phyloP scores from a whole-genome alignment of 2,797 vertebrate genomes.

The Loris lydekkerianus region DNA sequence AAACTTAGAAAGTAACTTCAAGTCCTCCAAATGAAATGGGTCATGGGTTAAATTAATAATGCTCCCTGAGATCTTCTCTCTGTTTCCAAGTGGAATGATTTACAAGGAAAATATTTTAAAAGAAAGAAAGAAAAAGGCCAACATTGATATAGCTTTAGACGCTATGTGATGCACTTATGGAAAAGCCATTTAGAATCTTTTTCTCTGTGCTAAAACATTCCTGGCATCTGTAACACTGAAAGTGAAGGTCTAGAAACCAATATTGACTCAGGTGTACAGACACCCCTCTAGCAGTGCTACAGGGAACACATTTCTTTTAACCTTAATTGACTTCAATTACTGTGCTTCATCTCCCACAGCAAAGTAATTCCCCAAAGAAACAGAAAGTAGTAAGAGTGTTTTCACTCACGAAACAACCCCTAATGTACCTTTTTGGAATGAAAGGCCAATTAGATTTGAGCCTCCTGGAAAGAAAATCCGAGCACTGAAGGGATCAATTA shows the following conservation, averaged over 20 bases:
- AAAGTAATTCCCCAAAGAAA: conserved; percentile 79
- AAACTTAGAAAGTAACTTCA: background rate
- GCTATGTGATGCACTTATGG: fast-evolving
- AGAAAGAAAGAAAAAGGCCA: background rate
- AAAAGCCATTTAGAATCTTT: background rate
- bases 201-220: conserved; percentile 35
- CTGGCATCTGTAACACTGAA: conserved; percentile 60
- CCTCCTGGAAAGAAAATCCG: conserved; percentile 24
- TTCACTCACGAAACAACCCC: conserved; percentile 84
- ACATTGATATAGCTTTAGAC: background rate
- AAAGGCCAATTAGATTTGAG: conserved; percentile 78
- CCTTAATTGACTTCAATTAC: conserved; percentile 85
- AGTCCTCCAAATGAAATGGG: background rate
- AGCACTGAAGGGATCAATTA: conserved; percentile 50
- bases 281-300: background rate
- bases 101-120: background rate
- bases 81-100: background rate
- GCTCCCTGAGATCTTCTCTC: background rate
- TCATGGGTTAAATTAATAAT: background rate
- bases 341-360: conserved; percentile 73
- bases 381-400: conserved; percentile 81
- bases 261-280: conserved; percentile 15
- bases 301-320: conserved; percentile 74
- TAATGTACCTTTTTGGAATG: conserved; percentile 77
- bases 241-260: background rate